Base-by-base conservation (phyloP, 2,888 invertebrate genomes). In the Caenorhabditis becei region DNA sequence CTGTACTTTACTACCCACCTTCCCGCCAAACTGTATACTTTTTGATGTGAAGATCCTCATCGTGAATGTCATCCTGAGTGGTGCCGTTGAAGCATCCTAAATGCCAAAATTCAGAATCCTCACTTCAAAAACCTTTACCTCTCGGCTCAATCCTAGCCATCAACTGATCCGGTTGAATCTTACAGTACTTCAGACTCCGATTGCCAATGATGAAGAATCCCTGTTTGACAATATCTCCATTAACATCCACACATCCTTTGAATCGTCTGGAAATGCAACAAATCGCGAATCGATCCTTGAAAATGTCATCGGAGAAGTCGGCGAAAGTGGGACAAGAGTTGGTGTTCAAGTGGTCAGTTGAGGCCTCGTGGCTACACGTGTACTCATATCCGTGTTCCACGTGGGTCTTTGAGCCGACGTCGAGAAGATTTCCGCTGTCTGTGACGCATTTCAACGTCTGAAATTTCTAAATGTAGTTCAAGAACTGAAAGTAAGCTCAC, bases 381-480 rank as follows among this genome's bases (percentile, higher is more conserved):
- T 84, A 86, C 49, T 83, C 83, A 10, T 83, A 72, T 2, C 84
- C 86, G 41, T 86, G 71, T 47, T 85, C 85, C 16, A 77, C 53
- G 24, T 56, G 65, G 2, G 51, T 77, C 37, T 84, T 71, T 4
- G 88, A 82, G 10, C 88, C 88, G 28, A 89, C 80, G 16, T 88
- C 85, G 4, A 89, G 59, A 10, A 78, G 51, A 26, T 87, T 80
- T 14, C 89, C 89, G 11, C 66, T 54, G 26, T 83, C 85, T 0
- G 89, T 89, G 0, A 89, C 80, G 58, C 89, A 89, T 74, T 89
- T 89, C 14, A 86, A 37, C n/a, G 87, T 86, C 88, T 88, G 63
- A 28, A 84, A 75, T 8, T 32, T 32, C 32, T 32, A 10, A 32
- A 7, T 32, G 10, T 10, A 51, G 1, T 2, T 32, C 53, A 63